Evolutionary conservation across 1,140 invertebrate genomes (phyloP).

Genomic region (Sitophilus oryzae): DNA sequence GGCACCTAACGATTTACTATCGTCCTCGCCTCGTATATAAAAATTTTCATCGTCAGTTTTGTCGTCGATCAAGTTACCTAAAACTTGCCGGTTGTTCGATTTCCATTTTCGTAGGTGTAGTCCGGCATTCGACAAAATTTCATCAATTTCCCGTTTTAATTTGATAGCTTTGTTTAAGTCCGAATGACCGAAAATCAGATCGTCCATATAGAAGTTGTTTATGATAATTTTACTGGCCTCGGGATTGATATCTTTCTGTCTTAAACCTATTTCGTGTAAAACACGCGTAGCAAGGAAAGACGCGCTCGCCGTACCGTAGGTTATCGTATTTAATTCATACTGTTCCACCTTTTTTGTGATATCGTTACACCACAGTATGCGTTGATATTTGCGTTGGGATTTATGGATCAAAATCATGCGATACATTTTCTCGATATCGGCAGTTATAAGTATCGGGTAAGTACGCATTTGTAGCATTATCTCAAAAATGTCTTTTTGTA

Average conservation of each 20-base stretch:
- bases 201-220: no score
- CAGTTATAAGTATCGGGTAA: background rate
- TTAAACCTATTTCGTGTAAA: constrained; percentile 3
- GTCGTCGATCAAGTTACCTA: background rate
- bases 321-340: constrained; percentile 26
- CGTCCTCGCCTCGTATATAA: background rate
- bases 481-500: constrained; percentile 31
- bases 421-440: no score
- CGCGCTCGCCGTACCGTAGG: constrained; percentile 31
- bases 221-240: constrained; percentile 8
- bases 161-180: background rate
- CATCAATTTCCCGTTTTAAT: background rate
- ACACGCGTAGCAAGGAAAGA: constrained; percentile 25
- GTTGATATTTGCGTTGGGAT: constrained; percentile 13
- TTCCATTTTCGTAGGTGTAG: constrained; percentile 11
- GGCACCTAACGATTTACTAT: constrained; percentile 3
- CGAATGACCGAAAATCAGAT: constrained; percentile 5
- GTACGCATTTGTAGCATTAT: constrained; percentile 13
- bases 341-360: constrained; percentile 7
- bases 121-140: constrained; percentile 2
- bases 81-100: background rate
- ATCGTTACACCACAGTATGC: constrained; percentile 22
- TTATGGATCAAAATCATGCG: no score
- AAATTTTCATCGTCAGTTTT: background rate
- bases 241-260: background rate